These are phyloP conservation scores for Dermatemys mawii DNA, from an alignment of 2,113 vertebrate genomes.

Conservation along the genomic window DNA sequence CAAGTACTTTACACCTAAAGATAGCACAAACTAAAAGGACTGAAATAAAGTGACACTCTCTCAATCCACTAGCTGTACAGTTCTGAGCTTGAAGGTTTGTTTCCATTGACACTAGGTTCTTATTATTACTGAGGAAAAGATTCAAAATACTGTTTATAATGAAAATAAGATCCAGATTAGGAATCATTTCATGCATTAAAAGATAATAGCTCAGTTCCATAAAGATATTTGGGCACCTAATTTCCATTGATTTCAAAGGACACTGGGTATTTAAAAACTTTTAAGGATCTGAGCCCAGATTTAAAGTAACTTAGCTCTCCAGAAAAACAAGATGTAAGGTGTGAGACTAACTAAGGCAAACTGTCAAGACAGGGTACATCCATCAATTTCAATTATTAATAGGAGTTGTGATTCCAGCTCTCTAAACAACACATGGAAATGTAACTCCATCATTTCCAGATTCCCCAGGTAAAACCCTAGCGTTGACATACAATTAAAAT, in stretches of 20 bases:
- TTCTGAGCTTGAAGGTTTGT: neutral
- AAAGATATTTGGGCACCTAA: neutral
- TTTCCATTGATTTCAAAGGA: neutral
- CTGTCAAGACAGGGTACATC: neutral
- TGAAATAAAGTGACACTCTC: neutral
- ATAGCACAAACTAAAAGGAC: neutral
- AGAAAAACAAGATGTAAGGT: conserved; percentile 16
- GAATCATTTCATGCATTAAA: neutral
- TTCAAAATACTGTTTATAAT: neutral
- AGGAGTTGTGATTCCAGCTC: neutral
- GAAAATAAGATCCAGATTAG: neutral
- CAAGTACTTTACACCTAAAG: neutral
- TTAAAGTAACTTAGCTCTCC: conserved; percentile 14
- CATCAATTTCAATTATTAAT: neutral
- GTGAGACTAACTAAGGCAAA: neutral
- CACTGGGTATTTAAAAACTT: neutral
- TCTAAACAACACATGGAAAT: neutral
- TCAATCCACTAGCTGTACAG: neutral
- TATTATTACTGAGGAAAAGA: neutral
- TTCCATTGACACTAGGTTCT: neutral
- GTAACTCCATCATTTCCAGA: fast-evolving
- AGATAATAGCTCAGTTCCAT: neutral
- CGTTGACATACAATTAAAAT: neutral
- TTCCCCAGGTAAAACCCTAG: neutral
- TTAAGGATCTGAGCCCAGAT: neutral